These are phyloP conservation scores for Pristionchus entomophagus DNA, from an alignment of 2,888 invertebrate species.

Conservation along the genomic window DNA sequence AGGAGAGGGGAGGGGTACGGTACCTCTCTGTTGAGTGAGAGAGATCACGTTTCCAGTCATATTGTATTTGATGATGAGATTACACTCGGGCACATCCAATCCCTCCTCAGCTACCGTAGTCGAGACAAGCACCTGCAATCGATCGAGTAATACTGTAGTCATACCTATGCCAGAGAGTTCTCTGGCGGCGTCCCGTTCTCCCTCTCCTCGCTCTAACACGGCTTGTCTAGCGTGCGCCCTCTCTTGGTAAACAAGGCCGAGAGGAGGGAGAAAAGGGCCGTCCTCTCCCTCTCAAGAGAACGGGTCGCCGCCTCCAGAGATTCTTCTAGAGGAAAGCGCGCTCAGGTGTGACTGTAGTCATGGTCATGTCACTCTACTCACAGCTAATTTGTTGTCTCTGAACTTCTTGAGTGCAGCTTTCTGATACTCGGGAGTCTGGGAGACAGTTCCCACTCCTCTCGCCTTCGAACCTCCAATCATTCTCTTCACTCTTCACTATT, in stretches of 20 bases:
- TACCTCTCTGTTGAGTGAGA: constrained; percentile 45
- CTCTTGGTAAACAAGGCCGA: too few relatives aligned
- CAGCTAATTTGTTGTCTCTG: not conserved
- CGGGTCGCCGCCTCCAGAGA: too few relatives aligned
- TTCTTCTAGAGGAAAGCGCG: too few relatives aligned
- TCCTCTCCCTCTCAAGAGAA: too few relatives aligned
- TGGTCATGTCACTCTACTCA: too few relatives aligned
- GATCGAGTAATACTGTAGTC: too few relatives aligned
- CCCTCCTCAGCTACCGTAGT: constrained; percentile 75
- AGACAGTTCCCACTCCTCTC: not conserved
- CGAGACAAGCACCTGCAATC: constrained; percentile 64
- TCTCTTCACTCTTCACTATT: not conserved
- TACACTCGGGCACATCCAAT: constrained; percentile 71
- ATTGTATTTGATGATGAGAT: constrained; percentile 74
- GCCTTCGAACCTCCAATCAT: constrained; percentile 32
- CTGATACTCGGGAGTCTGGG: constrained; percentile 15
- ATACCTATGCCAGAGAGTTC: too few relatives aligned
- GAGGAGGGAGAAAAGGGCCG: not conserved
- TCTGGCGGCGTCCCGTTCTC: too few relatives aligned
- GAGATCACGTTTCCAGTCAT: constrained; percentile 44
- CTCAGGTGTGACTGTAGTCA: too few relatives aligned
- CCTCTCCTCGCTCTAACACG: too few relatives aligned
- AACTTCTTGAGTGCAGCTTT: not conserved
- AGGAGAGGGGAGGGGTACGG: not conserved
- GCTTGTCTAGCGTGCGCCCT: too few relatives aligned